A percentile compares a stretch with the other conserved stretches of the same genome.
Evolutionary conservation across 2,113 vertebrate genomes (phyloP).

Genomic region (Dicrurus megarhynchus): DNA sequence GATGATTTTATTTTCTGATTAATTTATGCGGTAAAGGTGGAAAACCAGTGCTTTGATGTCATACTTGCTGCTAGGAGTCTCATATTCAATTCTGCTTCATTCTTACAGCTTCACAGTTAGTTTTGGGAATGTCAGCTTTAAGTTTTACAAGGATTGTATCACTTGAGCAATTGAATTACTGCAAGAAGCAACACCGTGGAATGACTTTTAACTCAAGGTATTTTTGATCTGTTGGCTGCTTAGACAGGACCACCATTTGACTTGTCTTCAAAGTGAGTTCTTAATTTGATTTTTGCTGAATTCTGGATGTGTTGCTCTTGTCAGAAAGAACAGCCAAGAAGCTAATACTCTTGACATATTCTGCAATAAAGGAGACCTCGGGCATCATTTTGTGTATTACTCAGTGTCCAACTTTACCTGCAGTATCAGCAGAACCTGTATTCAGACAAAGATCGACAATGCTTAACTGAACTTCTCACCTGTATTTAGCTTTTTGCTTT

Average conservation of each 20-base stretch:
- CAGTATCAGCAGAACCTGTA: background rate
- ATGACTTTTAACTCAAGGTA: background rate
- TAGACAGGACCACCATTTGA: background rate
- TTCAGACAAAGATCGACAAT: accelerated
- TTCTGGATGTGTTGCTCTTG: background rate
- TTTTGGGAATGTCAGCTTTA: background rate
- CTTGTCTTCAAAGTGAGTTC: background rate
- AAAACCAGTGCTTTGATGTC: background rate
- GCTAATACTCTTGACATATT: background rate
- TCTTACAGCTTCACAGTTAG: background rate
- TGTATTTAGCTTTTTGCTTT: background rate
- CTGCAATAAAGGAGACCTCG: background rate
- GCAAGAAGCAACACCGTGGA: background rate
- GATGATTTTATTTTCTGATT: background rate
- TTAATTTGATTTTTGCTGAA: background rate
- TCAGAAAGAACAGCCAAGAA: background rate
- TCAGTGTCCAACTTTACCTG: background rate
- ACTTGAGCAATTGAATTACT: background rate
- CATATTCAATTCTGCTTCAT: accelerated
- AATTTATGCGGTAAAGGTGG: background rate
- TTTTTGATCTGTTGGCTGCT: background rate
- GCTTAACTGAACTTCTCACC: background rate
- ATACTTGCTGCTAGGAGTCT: accelerated
- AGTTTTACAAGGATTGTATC: background rate
- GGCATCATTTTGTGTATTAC: background rate